These are phyloP conservation scores for Cephus sareptanus DNA, from an alignment of 2,888 invertebrate species.

Conservation along the genomic window DNA sequence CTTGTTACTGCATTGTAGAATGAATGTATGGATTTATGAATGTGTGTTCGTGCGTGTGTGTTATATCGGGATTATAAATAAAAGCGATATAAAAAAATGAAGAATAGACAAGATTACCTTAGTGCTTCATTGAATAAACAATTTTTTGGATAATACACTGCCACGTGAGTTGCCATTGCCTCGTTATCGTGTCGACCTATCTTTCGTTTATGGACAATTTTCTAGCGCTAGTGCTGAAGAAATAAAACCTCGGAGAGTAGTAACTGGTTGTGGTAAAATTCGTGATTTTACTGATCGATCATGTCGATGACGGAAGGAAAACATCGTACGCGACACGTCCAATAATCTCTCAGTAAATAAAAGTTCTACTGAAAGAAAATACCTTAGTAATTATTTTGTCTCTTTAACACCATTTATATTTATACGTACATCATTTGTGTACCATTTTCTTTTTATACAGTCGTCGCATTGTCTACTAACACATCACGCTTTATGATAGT, in stretches of 20 bases:
- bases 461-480: conserved; percentile 10
- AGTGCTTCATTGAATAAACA: not conserved
- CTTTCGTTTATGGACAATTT: not conserved
- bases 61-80: not conserved
- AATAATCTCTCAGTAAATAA: conserved; percentile 42
- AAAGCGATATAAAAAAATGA: not conserved
- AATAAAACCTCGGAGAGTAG: not conserved
- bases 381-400: conserved; percentile 62
- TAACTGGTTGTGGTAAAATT: not conserved
- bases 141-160: not conserved
- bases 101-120: not conserved
- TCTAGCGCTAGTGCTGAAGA: not conserved
- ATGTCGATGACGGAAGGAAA: conserved; percentile 10
- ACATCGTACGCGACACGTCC: conserved; percentile 28
- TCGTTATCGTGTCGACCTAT: not conserved
- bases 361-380: conserved; percentile 56
- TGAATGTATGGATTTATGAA: not conserved
- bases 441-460: conserved; percentile 26
- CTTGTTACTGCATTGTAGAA: not conserved
- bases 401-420: conserved; percentile 47
- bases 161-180: not conserved
- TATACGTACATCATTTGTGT: conserved; percentile 31
- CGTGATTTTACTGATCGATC: not conserved
- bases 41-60: not conserved
- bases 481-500: not conserved